phyloP scores from a whole-genome alignment of 2,888 invertebrate genomes.

The Synanthedon andrenaeformis region DNA sequence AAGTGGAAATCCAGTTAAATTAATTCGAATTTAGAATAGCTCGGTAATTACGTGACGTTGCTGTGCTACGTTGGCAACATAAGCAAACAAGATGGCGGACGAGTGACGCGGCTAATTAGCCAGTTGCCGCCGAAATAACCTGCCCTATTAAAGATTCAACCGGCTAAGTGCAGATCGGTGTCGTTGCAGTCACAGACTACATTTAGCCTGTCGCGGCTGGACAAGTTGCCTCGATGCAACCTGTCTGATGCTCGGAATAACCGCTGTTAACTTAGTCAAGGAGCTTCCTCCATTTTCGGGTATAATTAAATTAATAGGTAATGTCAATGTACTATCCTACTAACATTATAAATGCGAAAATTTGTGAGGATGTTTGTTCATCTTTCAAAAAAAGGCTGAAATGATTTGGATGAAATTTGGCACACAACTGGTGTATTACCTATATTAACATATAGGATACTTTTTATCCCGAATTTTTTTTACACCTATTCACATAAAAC shows the following conservation, averaged over 20 bases:
- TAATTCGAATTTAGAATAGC: not conserved
- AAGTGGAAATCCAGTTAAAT: not conserved
- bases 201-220: slow-evolving; percentile 39
- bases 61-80: not conserved
- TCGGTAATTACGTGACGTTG: not conserved
- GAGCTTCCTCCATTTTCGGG: not conserved
- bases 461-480: too few species aligned
- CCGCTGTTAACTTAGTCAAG: not conserved
- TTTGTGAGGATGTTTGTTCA: too few species aligned
- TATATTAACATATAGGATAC: too few species aligned
- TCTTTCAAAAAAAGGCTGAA: too few species aligned
- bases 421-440: too few species aligned
- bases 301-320: too few species aligned
- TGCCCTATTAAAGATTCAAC: slow-evolving; percentile 54
- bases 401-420: too few species aligned
- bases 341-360: too few species aligned
- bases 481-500: too few species aligned
- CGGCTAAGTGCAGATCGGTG: slow-evolving; percentile 60
- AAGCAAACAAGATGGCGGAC: not conserved
- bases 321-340: too few species aligned
- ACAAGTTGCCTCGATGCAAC: slow-evolving; percentile 19
- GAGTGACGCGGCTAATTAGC: slow-evolving; percentile 31
- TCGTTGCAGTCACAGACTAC: slow-evolving; percentile 48
- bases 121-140: slow-evolving; percentile 44
- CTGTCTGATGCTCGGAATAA: slow-evolving; percentile 35